Evolutionary conservation across 1,140 invertebrate genomes (phyloP).

Genomic region (Trissolcus basalis): DNA sequence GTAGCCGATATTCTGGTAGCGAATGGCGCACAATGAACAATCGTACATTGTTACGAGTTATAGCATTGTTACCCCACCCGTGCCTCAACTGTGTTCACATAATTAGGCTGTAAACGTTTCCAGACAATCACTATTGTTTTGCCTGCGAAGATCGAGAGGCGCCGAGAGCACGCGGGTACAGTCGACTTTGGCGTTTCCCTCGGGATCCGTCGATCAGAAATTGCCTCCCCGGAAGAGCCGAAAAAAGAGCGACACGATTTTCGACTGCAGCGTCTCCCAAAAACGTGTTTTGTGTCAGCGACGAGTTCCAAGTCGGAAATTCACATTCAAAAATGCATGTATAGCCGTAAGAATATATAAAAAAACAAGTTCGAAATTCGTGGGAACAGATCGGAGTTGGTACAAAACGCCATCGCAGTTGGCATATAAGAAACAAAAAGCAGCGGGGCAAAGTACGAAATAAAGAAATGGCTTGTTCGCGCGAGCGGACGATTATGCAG

Average conservation of each 20-base stretch:
- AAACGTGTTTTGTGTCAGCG: neutral
- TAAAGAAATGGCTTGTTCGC: conserved; percentile 45
- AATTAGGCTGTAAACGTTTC: conserved; percentile 77
- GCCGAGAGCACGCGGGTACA: conserved; percentile 31
- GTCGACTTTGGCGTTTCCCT: conserved; percentile 50
- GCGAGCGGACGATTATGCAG: conserved; percentile 44
- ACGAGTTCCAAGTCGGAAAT: neutral
- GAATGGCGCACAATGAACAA: conserved; percentile 74
- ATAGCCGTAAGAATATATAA: no score
- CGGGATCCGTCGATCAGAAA: conserved; percentile 50
- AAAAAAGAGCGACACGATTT: neutral
- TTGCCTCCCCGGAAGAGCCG: conserved; percentile 37
- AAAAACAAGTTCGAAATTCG: conserved; percentile 21
- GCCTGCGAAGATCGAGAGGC: conserved; percentile 57
- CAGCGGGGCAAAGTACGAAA: conserved; percentile 9
- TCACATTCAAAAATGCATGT: neutral
- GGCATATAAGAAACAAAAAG: conserved; percentile 16
- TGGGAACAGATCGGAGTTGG: conserved; percentile 28
- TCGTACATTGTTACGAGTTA: conserved; percentile 77
- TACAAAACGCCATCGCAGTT: conserved; percentile 18
- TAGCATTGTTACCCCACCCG: conserved; percentile 76
- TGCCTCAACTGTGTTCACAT: conserved; percentile 74
- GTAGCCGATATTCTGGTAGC: conserved; percentile 34
- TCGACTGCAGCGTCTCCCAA: no score
- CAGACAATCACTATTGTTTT: conserved; percentile 77